Evolutionary conservation across 1,140 invertebrate species (phyloP), one percentile per base, ranked within the genome.

Genomic region (Medauroidea extradentata): DNA sequence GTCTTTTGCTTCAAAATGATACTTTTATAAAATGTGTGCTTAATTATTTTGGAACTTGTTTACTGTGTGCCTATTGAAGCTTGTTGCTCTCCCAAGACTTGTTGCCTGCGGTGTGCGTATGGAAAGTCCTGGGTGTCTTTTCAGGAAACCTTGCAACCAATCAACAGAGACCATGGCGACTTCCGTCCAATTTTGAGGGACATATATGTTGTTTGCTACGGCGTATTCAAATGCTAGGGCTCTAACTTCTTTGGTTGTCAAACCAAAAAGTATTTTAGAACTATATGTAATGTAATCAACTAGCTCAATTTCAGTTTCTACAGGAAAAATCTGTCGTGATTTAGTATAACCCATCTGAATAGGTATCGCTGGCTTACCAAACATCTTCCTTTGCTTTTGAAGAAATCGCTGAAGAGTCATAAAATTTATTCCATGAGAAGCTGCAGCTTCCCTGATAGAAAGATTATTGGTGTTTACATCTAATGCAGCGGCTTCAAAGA

Each of bases 51-150:
- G 77, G 68, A 77, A 78, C 25, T 53, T 46, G 11, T 38, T 42
- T 2, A 76, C 69, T 62, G 75, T 75, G 9, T 53, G 51, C 78
- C 72, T 72, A 65, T 79, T 79, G 60, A 79, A 78, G 13, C 67
- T 65, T 3, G 71, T 77, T 21, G 71, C 71, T 59, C 73, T 62
- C 2, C 71, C 65, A 43, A 77, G 57, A 59, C 75, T 75, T 27
- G 73, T 75, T 43, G 67, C 66, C 63, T 78, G 73, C 55, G 77
- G 75, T 61, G 60, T 72, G 48, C 70, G 54, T 21, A 78, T 53
- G 41, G 67, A 70, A 21, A 79, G 29, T 14, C 62, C 52, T n/a
- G 54, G 56, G 58, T 78, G 71, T 19, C 74, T 51, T 63, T 71
- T 68, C 54, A 70, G 63, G 59, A 77, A 77, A 8, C 54, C 62